Percentiles rank a stretch among this genome's conserved stretches.
Conservation (phyloP, 2,888 invertebrate genomes). For the Rhingia campestris region DNA sequence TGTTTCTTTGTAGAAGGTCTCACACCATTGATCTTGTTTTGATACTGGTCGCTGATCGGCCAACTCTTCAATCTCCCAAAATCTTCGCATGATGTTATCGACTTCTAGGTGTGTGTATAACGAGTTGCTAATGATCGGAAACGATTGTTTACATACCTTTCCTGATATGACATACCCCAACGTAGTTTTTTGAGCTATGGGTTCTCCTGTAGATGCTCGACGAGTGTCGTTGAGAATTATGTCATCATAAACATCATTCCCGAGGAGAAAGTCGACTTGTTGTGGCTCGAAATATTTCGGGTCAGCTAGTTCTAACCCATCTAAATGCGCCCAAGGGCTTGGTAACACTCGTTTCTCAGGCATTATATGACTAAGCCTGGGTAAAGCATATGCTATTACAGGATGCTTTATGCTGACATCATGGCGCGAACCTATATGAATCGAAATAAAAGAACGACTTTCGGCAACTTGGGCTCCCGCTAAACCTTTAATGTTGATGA, state of each 20-base stretch:
- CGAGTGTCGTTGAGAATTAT: background rate
- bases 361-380: constrained; percentile 16
- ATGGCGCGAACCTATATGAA: background rate
- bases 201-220: background rate
- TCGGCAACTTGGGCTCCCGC: background rate
- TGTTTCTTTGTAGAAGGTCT: too few relatives aligned
- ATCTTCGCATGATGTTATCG: constrained; percentile 26
- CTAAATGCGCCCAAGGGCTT: background rate
- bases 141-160: background rate
- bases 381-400: constrained; percentile 16
- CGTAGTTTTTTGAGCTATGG: constrained; percentile 23
- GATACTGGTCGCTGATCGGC: too few relatives aligned
- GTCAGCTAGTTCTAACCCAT: constrained; percentile 4
- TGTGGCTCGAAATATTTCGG: constrained; percentile 25
- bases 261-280: constrained; percentile 2
- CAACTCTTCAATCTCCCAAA: background rate
- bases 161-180: constrained; percentile 16
- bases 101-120: constrained; percentile 7
- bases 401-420: background rate
- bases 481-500: constrained; percentile 14
- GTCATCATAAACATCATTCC: constrained; percentile 14
- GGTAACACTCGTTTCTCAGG: constrained; percentile 4
- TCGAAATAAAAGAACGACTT: too few relatives aligned
- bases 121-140: constrained; percentile 3
- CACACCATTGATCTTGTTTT: too few relatives aligned